Conservation (phyloP, 2,888 invertebrate species). For the Pristionchus exspectatus region DNA sequence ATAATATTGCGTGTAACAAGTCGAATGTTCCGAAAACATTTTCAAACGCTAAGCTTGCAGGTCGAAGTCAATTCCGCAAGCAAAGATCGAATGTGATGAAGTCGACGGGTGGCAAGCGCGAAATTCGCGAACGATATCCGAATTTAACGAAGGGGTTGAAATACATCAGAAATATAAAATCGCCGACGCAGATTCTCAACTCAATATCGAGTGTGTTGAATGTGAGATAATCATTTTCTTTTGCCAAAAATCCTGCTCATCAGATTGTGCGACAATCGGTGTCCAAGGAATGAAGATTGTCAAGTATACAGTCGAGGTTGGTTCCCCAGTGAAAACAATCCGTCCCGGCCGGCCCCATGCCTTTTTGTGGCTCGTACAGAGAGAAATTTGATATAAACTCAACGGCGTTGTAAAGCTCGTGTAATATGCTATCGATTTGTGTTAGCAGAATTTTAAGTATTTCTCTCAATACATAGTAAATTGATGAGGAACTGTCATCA, state of each 20-base stretch:
- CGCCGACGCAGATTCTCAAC: neutral
- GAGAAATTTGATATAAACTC: too few relatives aligned
- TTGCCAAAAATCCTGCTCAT: neutral
- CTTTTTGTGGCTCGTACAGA: too few relatives aligned
- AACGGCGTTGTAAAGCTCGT: too few relatives aligned
- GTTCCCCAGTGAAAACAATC: too few relatives aligned
- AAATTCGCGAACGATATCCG: neutral
- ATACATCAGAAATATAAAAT: neutral
- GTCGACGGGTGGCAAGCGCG: neutral
- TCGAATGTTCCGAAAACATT: too few relatives aligned
- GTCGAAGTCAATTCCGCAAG: neutral
- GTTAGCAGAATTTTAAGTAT: too few relatives aligned
- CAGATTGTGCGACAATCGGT: neutral
- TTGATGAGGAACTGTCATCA: too few relatives aligned
- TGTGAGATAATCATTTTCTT: neutral
- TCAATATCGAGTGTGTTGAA: neutral
- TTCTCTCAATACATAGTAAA: too few relatives aligned
- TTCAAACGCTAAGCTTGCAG: neutral
- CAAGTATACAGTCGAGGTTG: too few relatives aligned
- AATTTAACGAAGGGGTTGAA: neutral
- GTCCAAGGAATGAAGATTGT: neutral
- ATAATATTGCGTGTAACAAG: too few relatives aligned
- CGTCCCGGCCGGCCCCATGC: too few relatives aligned
- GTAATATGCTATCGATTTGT: too few relatives aligned
- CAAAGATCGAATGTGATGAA: neutral